Conservation (phyloP, 2,113 vertebrate genomes). For the Brachirus orientalis region DNA sequence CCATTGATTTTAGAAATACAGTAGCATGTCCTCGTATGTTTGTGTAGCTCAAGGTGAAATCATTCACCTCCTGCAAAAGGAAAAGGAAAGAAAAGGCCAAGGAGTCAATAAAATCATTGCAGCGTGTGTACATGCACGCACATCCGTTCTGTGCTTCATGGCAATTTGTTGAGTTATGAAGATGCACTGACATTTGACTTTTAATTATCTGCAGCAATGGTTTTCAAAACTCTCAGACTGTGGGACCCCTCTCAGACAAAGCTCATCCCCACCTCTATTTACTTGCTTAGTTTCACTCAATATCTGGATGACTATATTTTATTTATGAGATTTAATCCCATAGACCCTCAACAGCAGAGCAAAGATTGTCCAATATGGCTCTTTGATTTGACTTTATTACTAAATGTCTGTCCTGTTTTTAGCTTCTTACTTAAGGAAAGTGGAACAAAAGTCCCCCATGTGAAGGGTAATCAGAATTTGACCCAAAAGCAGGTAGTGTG, state of each 20-base stretch:
- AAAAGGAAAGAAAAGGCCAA: background rate
- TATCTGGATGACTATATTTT: background rate
- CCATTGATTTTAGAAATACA: conserved; percentile 11
- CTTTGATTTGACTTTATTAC: background rate
- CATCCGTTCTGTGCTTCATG: background rate
- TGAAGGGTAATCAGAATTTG: no score
- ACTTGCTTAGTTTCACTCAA: conserved; percentile 1
- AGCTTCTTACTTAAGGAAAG: background rate
- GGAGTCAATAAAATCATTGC: conserved; percentile 13
- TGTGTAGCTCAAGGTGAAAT: background rate
- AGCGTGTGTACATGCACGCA: background rate
- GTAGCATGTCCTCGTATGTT: background rate
- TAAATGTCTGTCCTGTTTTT: background rate
- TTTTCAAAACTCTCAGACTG: background rate
- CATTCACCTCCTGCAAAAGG: background rate
- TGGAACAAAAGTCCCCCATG: no score
- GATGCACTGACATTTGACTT: background rate
- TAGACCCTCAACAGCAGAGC: background rate
- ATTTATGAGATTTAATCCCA: background rate
- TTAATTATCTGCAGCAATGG: background rate
- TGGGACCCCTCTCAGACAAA: background rate
- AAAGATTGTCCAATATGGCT: background rate
- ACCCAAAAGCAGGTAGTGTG: no score
- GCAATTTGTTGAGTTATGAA: background rate
- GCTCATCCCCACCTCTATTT: background rate